Evolutionary conservation across 1,140 invertebrate species (phyloP).

Genomic region (Pomacea maculata): DNA sequence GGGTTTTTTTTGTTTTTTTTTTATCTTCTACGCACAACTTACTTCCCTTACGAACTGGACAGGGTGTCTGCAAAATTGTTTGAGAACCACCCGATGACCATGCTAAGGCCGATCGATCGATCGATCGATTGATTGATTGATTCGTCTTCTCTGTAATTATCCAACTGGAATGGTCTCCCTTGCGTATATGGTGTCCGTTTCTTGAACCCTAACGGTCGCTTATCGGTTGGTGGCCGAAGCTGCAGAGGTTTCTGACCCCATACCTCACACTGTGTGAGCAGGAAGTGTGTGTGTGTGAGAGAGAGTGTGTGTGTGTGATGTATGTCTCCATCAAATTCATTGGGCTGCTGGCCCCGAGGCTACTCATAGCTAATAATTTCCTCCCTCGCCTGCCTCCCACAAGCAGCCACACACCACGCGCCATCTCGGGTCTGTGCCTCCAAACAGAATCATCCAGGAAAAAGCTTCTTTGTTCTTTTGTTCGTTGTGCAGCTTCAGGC

Average conservation of each 20-base stretch:
- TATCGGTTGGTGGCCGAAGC: no score
- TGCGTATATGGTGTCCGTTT: no score
- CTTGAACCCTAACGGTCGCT: no score
- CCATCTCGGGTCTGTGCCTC: neutral
- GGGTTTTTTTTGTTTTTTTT: no score
- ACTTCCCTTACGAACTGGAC: no score
- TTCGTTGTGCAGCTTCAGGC: neutral
- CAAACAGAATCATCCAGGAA: neutral
- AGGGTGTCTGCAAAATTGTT: no score
- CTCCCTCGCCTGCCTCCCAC: neutral
- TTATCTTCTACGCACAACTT: no score
- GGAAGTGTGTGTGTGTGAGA: neutral
- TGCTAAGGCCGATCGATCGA: no score
- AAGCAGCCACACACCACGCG: neutral
- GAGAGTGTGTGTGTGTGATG: neutral
- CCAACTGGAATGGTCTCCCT: no score
- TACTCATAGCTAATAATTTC: neutral
- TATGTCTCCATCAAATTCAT: neutral
- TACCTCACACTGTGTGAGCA: neutral
- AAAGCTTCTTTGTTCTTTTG: neutral
- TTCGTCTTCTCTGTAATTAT: no score
- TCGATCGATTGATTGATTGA: no score
- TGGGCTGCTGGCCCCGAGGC: neutral
- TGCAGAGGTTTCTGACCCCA: neutral
- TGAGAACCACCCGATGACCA: no score